Evolutionary conservation across 2,797 vertebrate genomes (phyloP).

Genomic region (Mormyrus proboscirostris): DNA sequence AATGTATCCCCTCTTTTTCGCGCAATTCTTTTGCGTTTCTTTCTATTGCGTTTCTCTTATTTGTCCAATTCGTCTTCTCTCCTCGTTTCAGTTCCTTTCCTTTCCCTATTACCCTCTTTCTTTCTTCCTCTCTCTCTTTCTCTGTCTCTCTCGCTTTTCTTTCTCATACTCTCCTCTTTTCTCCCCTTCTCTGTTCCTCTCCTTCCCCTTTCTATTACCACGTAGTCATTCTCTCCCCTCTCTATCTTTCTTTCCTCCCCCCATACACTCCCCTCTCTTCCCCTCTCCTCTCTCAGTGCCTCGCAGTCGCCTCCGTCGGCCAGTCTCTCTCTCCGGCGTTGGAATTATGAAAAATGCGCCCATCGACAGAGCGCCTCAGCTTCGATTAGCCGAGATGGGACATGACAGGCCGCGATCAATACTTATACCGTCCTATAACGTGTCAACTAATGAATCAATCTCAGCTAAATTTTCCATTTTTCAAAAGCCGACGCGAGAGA

Average conservation of each 20-base stretch:
- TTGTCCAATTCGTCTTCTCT: constrained; percentile 65
- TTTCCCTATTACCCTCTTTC: constrained; percentile 54
- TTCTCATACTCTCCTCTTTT: constrained; percentile 1
- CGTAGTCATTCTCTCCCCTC: constrained; percentile 51
- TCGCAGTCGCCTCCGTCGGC: constrained; percentile 76
- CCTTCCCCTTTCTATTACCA: constrained; percentile 66
- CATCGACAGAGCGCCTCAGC: constrained; percentile 98
- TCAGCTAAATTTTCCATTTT: constrained; percentile 99
- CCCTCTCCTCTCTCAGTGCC: constrained; percentile 70
- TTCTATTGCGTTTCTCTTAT: constrained; percentile 28
- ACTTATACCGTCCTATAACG: constrained; percentile 98
- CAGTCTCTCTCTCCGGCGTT: constrained; percentile 74
- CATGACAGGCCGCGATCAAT: constrained; percentile 99
- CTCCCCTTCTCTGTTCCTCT: constrained; percentile 47
- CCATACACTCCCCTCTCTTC: constrained; percentile 22
- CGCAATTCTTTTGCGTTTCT: not conserved
- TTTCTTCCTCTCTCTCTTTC: constrained; percentile 30
- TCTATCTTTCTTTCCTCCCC: constrained; percentile 3
- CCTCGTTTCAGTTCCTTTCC: constrained; percentile 44
- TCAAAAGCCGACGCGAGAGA: constrained; percentile 98
- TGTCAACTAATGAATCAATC: constrained; percentile 99
- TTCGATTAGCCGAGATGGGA: constrained; percentile 99
- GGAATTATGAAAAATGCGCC: constrained; percentile 99
- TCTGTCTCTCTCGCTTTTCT: constrained; percentile 54
- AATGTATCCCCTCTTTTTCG: constrained; percentile 59